phyloP scores from a whole-genome alignment of 2,888 invertebrate species.

The Tillus elongatus region DNA sequence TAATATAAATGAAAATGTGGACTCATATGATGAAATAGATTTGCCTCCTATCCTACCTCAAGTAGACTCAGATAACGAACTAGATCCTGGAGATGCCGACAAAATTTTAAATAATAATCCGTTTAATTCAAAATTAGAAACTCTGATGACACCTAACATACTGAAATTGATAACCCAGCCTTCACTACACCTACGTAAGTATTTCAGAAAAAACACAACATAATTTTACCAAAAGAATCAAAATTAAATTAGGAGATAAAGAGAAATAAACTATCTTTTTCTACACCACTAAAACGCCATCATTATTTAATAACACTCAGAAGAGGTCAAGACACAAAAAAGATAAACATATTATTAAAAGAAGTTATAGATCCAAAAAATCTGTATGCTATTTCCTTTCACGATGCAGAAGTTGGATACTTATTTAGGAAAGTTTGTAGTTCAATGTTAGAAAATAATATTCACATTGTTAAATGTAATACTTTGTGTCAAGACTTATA shows the following conservation, averaged over 20 bases:
- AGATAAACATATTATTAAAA: not conserved
- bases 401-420: not conserved
- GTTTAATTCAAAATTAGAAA: not conserved
- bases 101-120: too few species aligned
- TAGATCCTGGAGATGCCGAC: too few species aligned
- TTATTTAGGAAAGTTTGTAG: not conserved
- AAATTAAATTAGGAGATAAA: not conserved
- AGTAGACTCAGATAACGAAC: too few species aligned
- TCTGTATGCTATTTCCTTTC: not conserved
- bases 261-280: not conserved
- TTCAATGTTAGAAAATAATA: too few species aligned
- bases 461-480: too few species aligned
- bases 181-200: constrained; percentile 7
- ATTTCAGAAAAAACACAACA: constrained; percentile 6
- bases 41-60: constrained; percentile 1
- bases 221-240: constrained; percentile 5
- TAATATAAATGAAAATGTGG: not conserved
- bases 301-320: not conserved
- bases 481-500: constrained; percentile 9
- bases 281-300: not conserved
- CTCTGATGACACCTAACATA: constrained; percentile 6
- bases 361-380: too few species aligned
- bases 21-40: not conserved
- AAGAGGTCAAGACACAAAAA: not conserved
- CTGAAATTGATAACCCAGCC: constrained; percentile 1